Conservation (phyloP, 2,797 vertebrate species). For the Pagetopsis macropterus region DNA sequence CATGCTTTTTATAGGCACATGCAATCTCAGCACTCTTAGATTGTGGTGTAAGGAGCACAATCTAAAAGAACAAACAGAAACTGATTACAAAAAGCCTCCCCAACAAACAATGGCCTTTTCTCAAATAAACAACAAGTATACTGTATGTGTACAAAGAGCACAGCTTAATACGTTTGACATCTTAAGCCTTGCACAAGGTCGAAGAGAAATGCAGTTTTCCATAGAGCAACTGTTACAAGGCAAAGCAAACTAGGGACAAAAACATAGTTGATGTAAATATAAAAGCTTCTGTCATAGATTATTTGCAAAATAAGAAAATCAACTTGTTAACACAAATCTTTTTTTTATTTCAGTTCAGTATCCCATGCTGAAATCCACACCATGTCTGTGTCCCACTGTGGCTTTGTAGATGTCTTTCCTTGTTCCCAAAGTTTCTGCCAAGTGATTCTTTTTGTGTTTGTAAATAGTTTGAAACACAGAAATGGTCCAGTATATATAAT, state of each 20-base stretch:
- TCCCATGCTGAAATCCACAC: conserved; percentile 73
- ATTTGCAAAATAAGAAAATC: conserved; percentile 54
- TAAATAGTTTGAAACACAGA: neutral
- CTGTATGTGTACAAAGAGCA: conserved; percentile 47
- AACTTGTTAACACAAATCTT: conserved; percentile 29
- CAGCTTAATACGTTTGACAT: conserved; percentile 10
- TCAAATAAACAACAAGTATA: conserved; percentile 43
- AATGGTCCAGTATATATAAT: neutral
- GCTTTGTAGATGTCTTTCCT: conserved; percentile 65
- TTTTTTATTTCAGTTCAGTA: conserved; percentile 34
- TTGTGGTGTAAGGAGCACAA: conserved; percentile 58
- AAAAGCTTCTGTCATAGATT: conserved; percentile 41
- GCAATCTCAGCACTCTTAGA: conserved; percentile 65
- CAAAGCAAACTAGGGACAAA: conserved; percentile 55
- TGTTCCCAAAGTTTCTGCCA: conserved; percentile 50
- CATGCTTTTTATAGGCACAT: conserved; percentile 78
- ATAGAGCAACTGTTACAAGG: conserved; percentile 33
- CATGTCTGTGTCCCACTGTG: conserved; percentile 64
- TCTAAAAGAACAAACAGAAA: conserved; percentile 67
- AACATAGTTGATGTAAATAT: conserved; percentile 34
- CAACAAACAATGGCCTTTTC: conserved; percentile 43
- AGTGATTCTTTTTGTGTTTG: conserved; percentile 7
- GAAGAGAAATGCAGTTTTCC: conserved; percentile 41
- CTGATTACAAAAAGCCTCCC: conserved; percentile 48
- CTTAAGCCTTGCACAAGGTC: conserved; percentile 38